Evolutionary conservation across 2,113 vertebrate species (phyloP).

Genomic region (Crotophaga sulcirostris): DNA sequence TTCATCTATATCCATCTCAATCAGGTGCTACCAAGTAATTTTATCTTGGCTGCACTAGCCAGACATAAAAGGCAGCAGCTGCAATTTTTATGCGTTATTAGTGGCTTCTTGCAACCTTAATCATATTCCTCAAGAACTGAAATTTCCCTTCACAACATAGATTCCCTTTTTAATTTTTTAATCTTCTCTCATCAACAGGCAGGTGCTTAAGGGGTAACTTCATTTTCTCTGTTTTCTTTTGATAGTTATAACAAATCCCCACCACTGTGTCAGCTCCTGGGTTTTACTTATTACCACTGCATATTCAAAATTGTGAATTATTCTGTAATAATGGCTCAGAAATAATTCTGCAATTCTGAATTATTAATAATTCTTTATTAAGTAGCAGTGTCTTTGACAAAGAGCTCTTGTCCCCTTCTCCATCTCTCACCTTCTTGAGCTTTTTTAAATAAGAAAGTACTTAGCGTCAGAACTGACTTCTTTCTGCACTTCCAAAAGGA

Average conservation of each 20-base stretch:
- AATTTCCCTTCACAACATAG: not conserved
- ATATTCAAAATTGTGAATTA: not conserved
- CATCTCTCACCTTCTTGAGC: not conserved
- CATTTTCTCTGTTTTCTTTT: not conserved
- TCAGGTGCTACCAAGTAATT: conserved; percentile 9
- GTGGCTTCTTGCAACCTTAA: not conserved
- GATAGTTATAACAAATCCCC: not conserved
- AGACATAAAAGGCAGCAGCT: not conserved
- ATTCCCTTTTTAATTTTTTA: not conserved
- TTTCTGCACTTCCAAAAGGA: not conserved
- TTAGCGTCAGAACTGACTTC: not conserved
- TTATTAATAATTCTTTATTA: not conserved
- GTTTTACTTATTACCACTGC: not conserved
- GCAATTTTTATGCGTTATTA: not conserved
- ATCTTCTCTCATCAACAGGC: not conserved
- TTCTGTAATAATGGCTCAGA: not conserved
- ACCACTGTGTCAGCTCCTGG: not conserved
- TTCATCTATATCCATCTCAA: conserved; percentile 1
- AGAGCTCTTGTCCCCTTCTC: not conserved
- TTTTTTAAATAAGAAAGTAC: not conserved
- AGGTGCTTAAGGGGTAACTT: not conserved
- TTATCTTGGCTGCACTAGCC: not conserved
- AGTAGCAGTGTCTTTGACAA: not conserved
- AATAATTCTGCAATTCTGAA: not conserved
- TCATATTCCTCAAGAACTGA: not conserved